Evolutionary conservation across 2,797 vertebrate genomes (phyloP), one percentile per base, ranked within the genome.

Genomic region (Philypnodon macrostomus): DNA sequence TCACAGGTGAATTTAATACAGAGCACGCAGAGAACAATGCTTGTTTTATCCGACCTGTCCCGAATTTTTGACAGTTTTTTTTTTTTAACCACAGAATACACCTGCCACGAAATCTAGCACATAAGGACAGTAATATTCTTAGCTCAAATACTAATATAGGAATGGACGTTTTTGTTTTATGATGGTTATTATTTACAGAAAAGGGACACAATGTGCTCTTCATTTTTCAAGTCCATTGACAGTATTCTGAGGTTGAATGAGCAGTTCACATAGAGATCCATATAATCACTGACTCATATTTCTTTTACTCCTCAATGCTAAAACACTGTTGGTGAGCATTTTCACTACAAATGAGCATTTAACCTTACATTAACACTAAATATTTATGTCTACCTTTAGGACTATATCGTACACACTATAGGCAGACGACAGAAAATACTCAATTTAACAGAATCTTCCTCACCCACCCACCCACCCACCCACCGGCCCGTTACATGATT

Each of bases 41-140:
- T 74, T 71, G 56, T 75, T 48, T 89, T 86, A 80, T 88, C 58
- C 65, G 55, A 74, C 63, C 75, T 50, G 67, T 61, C 72, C 74
- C 68, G 60, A 55, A 72, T 46, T 65, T n/a, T 73, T 51, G 58
- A 73, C 61, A 11, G 10, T 23, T 67, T 68, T 41, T 26, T 58
- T 70, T 69, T 29, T 70, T 72, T 55, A 83, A 79, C 70, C 80
- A 88, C 79, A 72, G 79, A 85, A 83, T 79, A 85, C 76, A 83
- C 64, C 90, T 87, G 89, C 91, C 90, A 94, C 90, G 92, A 89
- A 87, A 82, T 87, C 89, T 85, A 91, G 89, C 74, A 88, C 90
- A 93, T 90, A 88, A 84, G 86, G 81, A 87, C 81, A 80, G 83
- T 73, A 55, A 84, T 78, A 82, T 80, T 73, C 58, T 79, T 78